A percentile compares a stretch with the other conserved stretches of the same genome.
Evolutionary conservation across 2,113 vertebrate genomes (phyloP).

Genomic region (Microtus montanus): DNA sequence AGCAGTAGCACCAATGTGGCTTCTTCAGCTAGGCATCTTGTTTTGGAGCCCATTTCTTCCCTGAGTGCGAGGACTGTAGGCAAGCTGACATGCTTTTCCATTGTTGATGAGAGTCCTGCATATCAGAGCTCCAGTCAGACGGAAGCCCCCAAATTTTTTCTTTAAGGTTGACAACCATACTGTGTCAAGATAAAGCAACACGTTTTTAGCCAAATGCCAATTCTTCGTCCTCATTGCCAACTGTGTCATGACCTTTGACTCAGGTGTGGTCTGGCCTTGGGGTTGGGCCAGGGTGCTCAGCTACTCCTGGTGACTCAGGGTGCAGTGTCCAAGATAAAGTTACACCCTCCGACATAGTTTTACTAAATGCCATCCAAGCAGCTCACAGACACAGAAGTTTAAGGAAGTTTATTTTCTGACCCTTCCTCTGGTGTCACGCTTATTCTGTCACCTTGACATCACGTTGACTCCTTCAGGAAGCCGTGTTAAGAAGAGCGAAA

Average conservation of each 20-base stretch:
- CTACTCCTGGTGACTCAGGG: neutral
- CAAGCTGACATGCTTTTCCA: too few species aligned
- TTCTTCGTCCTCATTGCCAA: neutral
- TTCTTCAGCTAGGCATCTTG: neutral
- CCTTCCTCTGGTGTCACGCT: neutral
- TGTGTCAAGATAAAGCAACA: neutral
- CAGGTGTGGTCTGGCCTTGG: neutral
- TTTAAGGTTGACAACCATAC: neutral
- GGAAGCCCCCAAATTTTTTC: neutral
- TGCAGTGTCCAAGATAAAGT: conserved; percentile 11
- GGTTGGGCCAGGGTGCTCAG: neutral
- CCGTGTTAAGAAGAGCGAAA: conserved; percentile 52
- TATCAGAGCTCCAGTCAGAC: neutral
- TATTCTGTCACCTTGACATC: conserved; percentile 57
- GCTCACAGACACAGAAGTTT: neutral
- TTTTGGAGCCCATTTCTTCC: neutral
- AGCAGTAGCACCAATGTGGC: neutral
- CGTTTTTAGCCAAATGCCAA: neutral
- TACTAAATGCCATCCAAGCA: neutral
- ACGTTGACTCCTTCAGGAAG: conserved; percentile 49
- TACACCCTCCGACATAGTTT: neutral
- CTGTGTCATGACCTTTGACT: neutral
- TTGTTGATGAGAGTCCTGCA: too few species aligned
- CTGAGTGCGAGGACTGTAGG: neutral
- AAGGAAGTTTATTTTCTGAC: conserved; percentile 54